phyloP scores from a whole-genome alignment of 2,888 invertebrate genomes.

The Sturmia bella region DNA sequence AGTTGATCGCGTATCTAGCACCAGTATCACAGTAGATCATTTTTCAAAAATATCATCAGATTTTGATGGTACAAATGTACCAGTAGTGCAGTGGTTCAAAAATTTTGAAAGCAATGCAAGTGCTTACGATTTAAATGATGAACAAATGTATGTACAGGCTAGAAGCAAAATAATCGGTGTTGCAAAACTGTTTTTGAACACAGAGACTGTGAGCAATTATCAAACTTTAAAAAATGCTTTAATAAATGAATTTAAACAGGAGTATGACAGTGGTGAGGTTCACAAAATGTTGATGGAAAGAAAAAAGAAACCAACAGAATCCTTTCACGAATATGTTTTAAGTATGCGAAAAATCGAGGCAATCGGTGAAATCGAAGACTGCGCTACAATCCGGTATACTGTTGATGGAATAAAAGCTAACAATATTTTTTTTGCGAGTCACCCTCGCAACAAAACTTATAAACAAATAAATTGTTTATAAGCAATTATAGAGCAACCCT shows the following conservation, averaged over 20 bases:
- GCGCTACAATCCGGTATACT: background rate
- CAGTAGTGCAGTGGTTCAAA: conserved; percentile 39
- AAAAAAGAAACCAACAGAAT: conserved; percentile 23
- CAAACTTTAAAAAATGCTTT: conserved; percentile 15
- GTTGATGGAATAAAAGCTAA: too few species aligned
- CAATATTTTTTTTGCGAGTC: too few species aligned
- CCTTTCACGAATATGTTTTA: conserved; percentile 34
- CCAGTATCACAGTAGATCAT: too few species aligned
- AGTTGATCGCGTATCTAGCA: too few species aligned
- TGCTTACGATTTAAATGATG: conserved; percentile 45
- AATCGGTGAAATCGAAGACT: conserved; percentile 40
- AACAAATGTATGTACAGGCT: conserved; percentile 52
- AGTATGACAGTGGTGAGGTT: conserved; percentile 18
- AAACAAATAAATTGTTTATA: too few species aligned
- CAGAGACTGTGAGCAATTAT: conserved; percentile 27
- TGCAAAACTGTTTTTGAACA: conserved; percentile 49
- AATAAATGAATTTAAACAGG: conserved; percentile 18
- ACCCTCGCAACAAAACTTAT: too few species aligned
- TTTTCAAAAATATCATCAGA: too few species aligned
- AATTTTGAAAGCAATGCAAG: conserved; percentile 48
- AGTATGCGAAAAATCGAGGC: conserved; percentile 44
- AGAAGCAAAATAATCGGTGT: conserved; percentile 31
- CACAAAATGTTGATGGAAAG: conserved; percentile 31
- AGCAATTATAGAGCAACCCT: too few species aligned
- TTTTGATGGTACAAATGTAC: too few species aligned